A percentile compares a stretch with the other conserved stretches of the same genome.
These are phyloP conservation scores for Drosophila asahinai DNA, from an alignment of 1,140 invertebrate genomes.

Conservation along the genomic window DNA sequence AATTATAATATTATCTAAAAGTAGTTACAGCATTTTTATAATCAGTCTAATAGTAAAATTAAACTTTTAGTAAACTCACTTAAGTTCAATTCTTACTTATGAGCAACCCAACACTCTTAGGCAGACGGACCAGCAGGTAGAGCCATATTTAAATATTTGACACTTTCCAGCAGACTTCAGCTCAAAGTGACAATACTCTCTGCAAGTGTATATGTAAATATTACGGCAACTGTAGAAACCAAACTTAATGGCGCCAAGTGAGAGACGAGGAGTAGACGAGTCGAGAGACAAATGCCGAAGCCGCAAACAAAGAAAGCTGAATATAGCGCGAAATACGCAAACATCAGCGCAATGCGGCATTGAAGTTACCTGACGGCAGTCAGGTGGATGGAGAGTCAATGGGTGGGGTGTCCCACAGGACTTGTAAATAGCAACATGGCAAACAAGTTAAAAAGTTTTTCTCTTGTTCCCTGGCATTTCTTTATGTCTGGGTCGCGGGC, in stretches of 20 bases:
- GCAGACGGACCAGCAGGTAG: neutral
- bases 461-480: conserved; percentile 74
- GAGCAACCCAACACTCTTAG: too few species aligned
- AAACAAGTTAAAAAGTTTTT: conserved; percentile 84
- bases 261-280: conserved; percentile 40
- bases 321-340: conserved; percentile 70
- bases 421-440: conserved; percentile 84
- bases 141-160: neutral
- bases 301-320: conserved; percentile 45
- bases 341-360: conserved; percentile 79
- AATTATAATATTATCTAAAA: too few species aligned
- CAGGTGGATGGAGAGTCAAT: neutral
- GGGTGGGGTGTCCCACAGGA: conserved; percentile 70
- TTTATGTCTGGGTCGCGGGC: conserved; percentile 65
- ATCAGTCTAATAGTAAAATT: too few species aligned
- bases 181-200: neutral
- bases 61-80: too few species aligned
- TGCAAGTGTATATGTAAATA: conserved; percentile 36
- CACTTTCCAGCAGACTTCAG: too few species aligned
- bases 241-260: conserved; percentile 61
- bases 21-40: too few species aligned
- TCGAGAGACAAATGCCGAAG: conserved; percentile 59
- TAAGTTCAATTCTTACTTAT: neutral
- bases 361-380: conserved; percentile 58
- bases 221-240: conserved; percentile 61